Evolutionary conservation across 2,888 invertebrate genomes (phyloP), one percentile per base, ranked within the genome.

Genomic region (Hirtodrosophila duncani): DNA sequence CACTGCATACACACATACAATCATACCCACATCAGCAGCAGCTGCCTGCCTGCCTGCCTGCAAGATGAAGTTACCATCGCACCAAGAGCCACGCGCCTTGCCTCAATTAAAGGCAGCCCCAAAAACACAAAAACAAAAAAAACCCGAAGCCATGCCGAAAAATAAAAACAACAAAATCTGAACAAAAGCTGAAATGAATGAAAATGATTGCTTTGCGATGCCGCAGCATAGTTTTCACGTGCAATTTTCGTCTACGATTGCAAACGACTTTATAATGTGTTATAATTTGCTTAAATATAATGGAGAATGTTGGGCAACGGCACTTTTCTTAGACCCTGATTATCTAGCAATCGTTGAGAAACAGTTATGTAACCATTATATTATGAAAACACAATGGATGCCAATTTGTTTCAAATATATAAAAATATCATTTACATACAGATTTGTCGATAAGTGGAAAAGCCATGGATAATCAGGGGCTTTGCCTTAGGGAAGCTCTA

Each of bases 231-330:
- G 18, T 43, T 48, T 63, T 58, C 52, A 49, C 21, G 29, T 49
- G 39, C 44, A 49, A 61, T 64, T 72, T 68, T 58, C 29, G 18
- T 13, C 45, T 4, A 29, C 45, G 31, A 38, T 20, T 41, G 43
- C 43, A 63, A 72, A 69, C 62, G 74, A 41, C 48, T 57, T 55
- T 62, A 68, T 72, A 67, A 68, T 68, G 57, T 46, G 65, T 49
- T 48, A 61, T 64, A 68, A 68, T 72, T 72, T 50, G 42, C 29
- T 37, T 23, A 41, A 52, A 45, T 9, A 31, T 11, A 21, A 38
- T 17, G 18, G 36, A 49, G 49, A 23, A 43, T 29, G 26, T 20
- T 10, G n/a, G n/a, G n/a, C n/a, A n/a, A n/a, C n/a, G n/a, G n/a
- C n/a, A n/a, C n/a, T n/a, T n/a, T n/a, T n/a, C n/a, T n/a, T n/a